phyloP scores from a whole-genome alignment of 1,140 invertebrate genomes.

The Metopolophium dirhodum region DNA sequence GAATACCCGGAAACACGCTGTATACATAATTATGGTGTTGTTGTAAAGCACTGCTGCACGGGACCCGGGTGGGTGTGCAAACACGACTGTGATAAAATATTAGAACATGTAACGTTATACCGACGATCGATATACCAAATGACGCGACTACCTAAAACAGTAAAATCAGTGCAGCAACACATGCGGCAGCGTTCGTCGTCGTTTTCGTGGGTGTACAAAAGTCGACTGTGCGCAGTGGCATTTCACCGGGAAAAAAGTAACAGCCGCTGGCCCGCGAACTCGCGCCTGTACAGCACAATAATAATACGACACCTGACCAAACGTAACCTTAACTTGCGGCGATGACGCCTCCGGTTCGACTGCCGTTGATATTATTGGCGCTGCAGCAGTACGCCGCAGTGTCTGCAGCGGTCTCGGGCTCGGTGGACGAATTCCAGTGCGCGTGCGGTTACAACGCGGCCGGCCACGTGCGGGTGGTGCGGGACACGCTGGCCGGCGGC shows the following conservation, averaged over 20 bases:
- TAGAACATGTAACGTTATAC: background rate
- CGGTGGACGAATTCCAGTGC: slow-evolving; percentile 47
- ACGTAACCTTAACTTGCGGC: background rate
- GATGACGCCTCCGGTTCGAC: background rate
- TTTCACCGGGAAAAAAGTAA: too few species aligned
- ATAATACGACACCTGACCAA: background rate
- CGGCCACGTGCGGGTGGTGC: background rate
- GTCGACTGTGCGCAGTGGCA: too few species aligned
- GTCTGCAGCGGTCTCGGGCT: background rate
- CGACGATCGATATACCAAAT: background rate
- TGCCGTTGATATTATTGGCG: background rate
- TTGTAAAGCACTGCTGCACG: background rate
- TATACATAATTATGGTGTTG: background rate
- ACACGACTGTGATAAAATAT: background rate
- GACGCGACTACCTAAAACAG: background rate
- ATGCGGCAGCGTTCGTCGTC: background rate
- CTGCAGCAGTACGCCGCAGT: background rate
- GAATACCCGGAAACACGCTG: background rate
- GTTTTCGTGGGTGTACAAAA: background rate
- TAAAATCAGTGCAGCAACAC: background rate
- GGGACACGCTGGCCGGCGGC: background rate
- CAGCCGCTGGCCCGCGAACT: too few species aligned
- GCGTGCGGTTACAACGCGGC: slow-evolving; percentile 27
- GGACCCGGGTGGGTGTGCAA: background rate
- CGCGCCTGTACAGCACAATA: too few species aligned